These are phyloP conservation scores for Lepidocyrtoides sp. DNA, from an alignment of 2,888 invertebrate species.

Conservation along the genomic window DNA sequence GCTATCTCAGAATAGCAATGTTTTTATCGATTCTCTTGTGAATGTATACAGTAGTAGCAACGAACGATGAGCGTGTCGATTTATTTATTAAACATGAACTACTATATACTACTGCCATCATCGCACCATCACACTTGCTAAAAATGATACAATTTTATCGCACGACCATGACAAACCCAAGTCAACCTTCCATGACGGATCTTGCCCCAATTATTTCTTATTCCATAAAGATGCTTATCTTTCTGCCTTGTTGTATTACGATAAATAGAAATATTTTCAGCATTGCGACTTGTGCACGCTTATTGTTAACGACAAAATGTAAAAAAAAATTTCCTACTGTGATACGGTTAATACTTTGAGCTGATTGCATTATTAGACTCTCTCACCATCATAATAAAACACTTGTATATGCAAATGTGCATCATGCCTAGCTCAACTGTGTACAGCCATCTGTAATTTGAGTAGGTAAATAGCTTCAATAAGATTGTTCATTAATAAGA, in stretches of 20 bases:
- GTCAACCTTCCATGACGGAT: conserved; percentile 82
- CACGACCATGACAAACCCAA: conserved; percentile 81
- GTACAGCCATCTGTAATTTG: too few species aligned
- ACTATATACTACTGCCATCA: not conserved
- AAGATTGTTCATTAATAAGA: too few species aligned
- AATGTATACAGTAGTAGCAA: not conserved
- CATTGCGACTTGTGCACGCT: not conserved
- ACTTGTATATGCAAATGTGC: too few species aligned
- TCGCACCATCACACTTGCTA: not conserved
- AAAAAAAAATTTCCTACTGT: conserved; percentile 47
- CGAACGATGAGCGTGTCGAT: not conserved
- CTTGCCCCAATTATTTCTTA: conserved; percentile 81
- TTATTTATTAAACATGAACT: not conserved
- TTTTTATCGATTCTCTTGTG: not conserved
- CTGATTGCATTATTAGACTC: too few species aligned
- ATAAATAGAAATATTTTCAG: not conserved
- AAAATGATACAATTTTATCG: conserved; percentile 67
- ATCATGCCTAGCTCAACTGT: too few species aligned
- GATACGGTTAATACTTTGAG: not conserved
- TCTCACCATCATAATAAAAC: too few species aligned
- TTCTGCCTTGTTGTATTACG: not conserved
- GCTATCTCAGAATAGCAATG: not conserved
- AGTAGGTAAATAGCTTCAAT: too few species aligned
- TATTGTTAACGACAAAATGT: not conserved
- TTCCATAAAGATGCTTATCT: conserved; percentile 82